Base-by-base conservation (phyloP, 2,888 invertebrate genomes). In the Xestoiulus laeticollis region DNA sequence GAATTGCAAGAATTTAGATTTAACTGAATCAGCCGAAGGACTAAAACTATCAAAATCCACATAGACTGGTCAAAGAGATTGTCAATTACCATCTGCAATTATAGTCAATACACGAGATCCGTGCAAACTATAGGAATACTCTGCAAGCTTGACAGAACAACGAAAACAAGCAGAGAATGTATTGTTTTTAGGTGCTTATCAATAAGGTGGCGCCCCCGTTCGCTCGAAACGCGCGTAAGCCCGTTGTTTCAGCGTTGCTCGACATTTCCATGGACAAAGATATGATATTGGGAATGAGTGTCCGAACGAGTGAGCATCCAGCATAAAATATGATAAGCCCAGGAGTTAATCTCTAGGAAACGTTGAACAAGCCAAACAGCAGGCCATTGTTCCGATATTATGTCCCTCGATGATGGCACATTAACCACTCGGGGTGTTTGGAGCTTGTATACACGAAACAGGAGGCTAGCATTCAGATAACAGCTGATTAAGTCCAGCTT, bases 271-370 rank as follows among this genome's bases (percentile, higher is more conserved):
- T 30, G 78, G 30, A 78, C 30, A 30, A 26, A 78, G 78, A 78
- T 78, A 32, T 14, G 78, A 78, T 78, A 78, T 30, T 30, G 78
- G 78, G 16, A 78, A 78, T 78, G 30, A 78, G 16, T 78, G 78
- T 30, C 78, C 78, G 78, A 78, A 30, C 78, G 78, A 78, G 16
- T 78, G 78, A 78, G 78, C 78, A 78, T 78, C 78, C 78, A 78
- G 78, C 30, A 78, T 78, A 78, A 78, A 78, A 78, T 78, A 78
- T 78, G 78, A 78, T 78, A 78, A 78, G 78, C 78, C 30, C 30
- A 78, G 78, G 78, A 78, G 78, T 78, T 78, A 78, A 78, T 78
- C 78, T 78, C 30, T 78, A 78, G 78, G 78, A 78, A 78, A 78
- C 78, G 78, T 78, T 78, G 78, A 78, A 78, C 78, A 30, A 78